Conservation (phyloP, 2,797 vertebrate genomes). For the Propithecus perrieri region DNA sequence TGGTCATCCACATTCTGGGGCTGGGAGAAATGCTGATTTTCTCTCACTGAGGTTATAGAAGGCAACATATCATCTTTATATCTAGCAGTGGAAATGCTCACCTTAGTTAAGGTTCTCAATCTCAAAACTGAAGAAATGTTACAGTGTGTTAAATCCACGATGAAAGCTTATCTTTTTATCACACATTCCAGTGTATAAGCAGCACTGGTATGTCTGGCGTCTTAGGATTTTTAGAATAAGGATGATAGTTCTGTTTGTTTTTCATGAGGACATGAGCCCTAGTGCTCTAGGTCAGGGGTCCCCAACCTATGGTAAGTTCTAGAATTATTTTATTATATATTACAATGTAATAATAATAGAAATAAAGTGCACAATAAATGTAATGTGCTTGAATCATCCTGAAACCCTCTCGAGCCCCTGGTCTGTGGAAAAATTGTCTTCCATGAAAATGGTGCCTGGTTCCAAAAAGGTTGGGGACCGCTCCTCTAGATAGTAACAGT, state of each 20-base stretch:
- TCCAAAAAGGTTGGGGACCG: no score
- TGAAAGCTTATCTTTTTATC: not conserved
- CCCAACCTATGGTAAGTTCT: no score
- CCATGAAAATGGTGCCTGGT: no score
- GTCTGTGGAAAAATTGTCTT: no score
- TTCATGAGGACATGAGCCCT: not conserved
- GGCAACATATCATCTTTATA: not conserved
- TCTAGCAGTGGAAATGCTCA: not conserved
- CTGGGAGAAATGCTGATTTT: not conserved
- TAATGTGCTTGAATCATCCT: no score
- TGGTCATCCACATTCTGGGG: not conserved
- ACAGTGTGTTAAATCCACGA: not conserved
- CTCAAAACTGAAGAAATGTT: not conserved
- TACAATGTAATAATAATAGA: no score
- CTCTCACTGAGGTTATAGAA: not conserved
- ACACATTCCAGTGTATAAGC: not conserved
- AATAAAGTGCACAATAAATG: no score
- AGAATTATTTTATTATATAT: no score
- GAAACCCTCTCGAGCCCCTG: no score
- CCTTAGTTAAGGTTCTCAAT: not conserved
- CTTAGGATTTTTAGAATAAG: not conserved
- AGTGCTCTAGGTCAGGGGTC: not conserved
- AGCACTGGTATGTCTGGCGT: not conserved
- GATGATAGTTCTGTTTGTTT: not conserved
- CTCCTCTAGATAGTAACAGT: not conserved